Percentiles rank a stretch among this genome's conserved stretches.
Evolutionary conservation across 2,888 invertebrate genomes (phyloP).

Genomic region (Hypena proboscidalis): DNA sequence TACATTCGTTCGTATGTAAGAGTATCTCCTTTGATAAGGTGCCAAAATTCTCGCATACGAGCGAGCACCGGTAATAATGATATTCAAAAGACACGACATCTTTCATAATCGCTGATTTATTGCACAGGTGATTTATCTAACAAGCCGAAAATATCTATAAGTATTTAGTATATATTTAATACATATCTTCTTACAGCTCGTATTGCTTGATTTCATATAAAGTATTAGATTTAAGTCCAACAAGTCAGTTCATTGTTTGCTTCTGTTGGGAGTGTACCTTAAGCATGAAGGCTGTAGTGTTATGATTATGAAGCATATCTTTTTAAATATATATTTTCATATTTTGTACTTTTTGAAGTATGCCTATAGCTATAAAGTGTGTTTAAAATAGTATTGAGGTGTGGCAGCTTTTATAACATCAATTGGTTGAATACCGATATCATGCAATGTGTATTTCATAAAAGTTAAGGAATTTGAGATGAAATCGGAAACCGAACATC

Average conservation of each 20-base stretch:
- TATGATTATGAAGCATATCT: too few relatives aligned
- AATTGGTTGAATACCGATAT: neutral
- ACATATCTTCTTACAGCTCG: too few relatives aligned
- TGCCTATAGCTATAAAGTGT: neutral
- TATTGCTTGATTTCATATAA: too few relatives aligned
- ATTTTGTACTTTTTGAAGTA: too few relatives aligned
- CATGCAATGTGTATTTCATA: conserved; percentile 10
- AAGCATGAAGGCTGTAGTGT: too few relatives aligned
- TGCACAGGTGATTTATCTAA: conserved; percentile 4
- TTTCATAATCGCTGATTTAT: conserved; percentile 28
- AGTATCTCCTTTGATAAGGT: conserved; percentile 49
- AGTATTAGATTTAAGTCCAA: too few relatives aligned
- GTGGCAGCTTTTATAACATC: neutral
- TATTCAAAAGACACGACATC: conserved; percentile 19
- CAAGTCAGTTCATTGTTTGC: conserved; percentile 1
- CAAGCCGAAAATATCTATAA: neutral
- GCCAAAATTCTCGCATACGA: conserved; percentile 52
- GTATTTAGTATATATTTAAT: too few relatives aligned
- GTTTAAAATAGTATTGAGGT: neutral
- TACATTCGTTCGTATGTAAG: conserved; percentile 21
- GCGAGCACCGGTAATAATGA: conserved; percentile 26
- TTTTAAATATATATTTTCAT: too few relatives aligned
- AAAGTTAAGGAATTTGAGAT: conserved; percentile 20
- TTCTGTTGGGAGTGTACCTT: too few relatives aligned
- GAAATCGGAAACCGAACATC: conserved; percentile 51